These are phyloP conservation scores for Thymelicus lineola DNA, from an alignment of 2,888 invertebrate genomes.

Conservation along the genomic window DNA sequence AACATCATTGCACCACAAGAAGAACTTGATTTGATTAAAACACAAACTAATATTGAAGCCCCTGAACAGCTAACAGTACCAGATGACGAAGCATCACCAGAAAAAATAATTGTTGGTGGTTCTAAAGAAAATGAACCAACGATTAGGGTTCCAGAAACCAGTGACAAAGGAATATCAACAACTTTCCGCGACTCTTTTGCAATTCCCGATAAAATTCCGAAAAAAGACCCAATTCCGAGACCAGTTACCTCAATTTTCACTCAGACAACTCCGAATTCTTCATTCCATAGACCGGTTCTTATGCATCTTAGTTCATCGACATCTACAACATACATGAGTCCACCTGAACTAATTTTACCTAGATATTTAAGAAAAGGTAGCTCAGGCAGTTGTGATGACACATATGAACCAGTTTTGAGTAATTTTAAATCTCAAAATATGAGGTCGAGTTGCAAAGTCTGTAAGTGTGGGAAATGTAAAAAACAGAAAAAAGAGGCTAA, in stretches of 20 bases:
- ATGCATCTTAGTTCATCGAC: slow-evolving; percentile 80
- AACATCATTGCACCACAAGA: not conserved
- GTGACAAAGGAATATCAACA: slow-evolving; percentile 57
- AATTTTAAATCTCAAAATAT: slow-evolving; percentile 44
- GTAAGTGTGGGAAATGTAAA: slow-evolving; percentile 50
- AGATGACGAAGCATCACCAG: not conserved
- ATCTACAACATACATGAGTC: slow-evolving; percentile 82
- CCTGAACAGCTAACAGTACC: not conserved
- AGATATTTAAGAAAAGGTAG: slow-evolving; percentile 58
- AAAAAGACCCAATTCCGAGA: slow-evolving; percentile 50
- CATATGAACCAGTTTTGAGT: slow-evolving; percentile 48
- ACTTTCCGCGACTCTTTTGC: slow-evolving; percentile 52
- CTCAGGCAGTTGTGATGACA: slow-evolving; percentile 51
- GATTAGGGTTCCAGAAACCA: slow-evolving; percentile 12
- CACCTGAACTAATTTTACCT: slow-evolving; percentile 75
- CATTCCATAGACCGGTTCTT: slow-evolving; percentile 62
- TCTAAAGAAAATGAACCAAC: not conserved
- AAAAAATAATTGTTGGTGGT: slow-evolving; percentile 17
- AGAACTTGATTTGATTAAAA: not conserved
- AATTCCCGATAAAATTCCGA: slow-evolving; percentile 47
- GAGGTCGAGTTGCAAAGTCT: slow-evolving; percentile 47
- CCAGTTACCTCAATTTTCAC: slow-evolving; percentile 69
- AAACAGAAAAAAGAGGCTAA: slow-evolving; percentile 37
- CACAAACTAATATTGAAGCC: not conserved
- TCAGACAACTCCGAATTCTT: slow-evolving; percentile 68